Evolutionary conservation across 2,888 invertebrate genomes (phyloP).

Genomic region (Brachypterus glaber): DNA sequence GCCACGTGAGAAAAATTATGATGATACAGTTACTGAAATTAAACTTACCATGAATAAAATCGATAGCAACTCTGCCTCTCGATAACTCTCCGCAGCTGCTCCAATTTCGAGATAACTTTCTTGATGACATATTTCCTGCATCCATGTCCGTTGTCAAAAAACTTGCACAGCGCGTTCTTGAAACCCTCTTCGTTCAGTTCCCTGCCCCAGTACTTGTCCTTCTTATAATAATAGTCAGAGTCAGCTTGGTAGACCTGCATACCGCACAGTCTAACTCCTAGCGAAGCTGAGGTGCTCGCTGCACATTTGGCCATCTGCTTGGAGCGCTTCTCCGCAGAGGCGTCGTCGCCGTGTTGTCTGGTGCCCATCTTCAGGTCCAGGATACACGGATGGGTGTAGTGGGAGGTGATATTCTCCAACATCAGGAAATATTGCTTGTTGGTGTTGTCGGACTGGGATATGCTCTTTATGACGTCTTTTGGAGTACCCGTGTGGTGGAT

Average conservation of each 20-base stretch:
- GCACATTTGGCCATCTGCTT: conserved; percentile 90
- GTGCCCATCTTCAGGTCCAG: conserved; percentile 91
- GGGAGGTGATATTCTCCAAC: conserved; percentile 83
- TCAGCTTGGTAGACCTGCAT: conserved; percentile 58
- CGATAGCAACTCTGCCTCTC: conserved; percentile 81
- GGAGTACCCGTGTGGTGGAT: conserved; percentile 77
- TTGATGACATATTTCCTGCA: conserved; percentile 60
- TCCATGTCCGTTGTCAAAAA: conserved; percentile 70
- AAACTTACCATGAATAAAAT: conserved; percentile 76
- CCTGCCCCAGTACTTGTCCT: conserved; percentile 89
- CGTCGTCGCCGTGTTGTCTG: conserved; percentile 88
- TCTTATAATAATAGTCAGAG: conserved; percentile 64
- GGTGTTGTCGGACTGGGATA: conserved; percentile 67
- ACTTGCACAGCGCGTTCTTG: conserved; percentile 69
- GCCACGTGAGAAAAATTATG: too few relatives aligned
- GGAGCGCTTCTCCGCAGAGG: conserved; percentile 76
- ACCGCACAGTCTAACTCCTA: conserved; percentile 53
- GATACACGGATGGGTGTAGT: conserved; percentile 78
- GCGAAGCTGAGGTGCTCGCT: conserved; percentile 75
- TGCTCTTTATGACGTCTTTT: conserved; percentile 71
- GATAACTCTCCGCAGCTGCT: conserved; percentile 66
- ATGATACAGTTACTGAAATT: too few relatives aligned
- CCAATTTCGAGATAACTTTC: conserved; percentile 62
- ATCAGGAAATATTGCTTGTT: conserved; percentile 86
- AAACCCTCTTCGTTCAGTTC: conserved; percentile 72